Evolutionary conservation across 2,888 invertebrate genomes (phyloP).

Genomic region (Ctenicera cuprea): DNA sequence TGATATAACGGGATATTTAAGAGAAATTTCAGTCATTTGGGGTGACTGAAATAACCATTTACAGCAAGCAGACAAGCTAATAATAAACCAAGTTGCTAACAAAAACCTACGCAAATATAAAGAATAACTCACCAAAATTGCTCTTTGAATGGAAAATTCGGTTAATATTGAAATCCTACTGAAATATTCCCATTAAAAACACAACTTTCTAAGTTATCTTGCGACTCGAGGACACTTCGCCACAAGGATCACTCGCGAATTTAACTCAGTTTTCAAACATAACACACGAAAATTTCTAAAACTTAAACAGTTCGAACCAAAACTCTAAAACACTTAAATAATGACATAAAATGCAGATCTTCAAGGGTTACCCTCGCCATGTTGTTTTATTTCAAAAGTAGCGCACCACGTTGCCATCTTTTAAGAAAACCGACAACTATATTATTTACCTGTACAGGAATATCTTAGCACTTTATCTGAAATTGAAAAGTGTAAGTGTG

Average conservation of each 20-base stretch:
- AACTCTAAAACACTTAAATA: constrained; percentile 51
- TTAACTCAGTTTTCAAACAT: constrained; percentile 19
- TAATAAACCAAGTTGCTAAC: constrained; percentile 24
- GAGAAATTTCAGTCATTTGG: constrained; percentile 5
- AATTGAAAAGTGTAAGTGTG: too few species aligned
- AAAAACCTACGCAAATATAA: constrained; percentile 3
- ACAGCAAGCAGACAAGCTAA: constrained; percentile 21
- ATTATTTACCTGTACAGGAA: not conserved
- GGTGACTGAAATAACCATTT: constrained; percentile 27
- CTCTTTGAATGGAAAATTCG: not conserved
- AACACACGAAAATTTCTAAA: constrained; percentile 41
- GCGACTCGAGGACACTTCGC: constrained; percentile 24
- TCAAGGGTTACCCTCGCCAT: constrained; percentile 59
- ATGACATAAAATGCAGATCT: constrained; percentile 58
- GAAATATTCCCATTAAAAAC: constrained; percentile 30
- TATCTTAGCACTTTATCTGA: too few species aligned
- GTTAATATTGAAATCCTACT: constrained; percentile 20
- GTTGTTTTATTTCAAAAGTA: constrained; percentile 61
- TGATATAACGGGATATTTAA: not conserved
- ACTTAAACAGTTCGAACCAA: constrained; percentile 36
- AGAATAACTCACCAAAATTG: constrained; percentile 27
- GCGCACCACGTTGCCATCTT: constrained; percentile 47
- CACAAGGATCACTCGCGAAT: constrained; percentile 30
- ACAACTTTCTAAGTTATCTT: constrained; percentile 1
- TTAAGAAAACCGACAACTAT: not conserved